Conservation (phyloP, 1,140 invertebrate species). For the Adoxophyes honmai region DNA sequence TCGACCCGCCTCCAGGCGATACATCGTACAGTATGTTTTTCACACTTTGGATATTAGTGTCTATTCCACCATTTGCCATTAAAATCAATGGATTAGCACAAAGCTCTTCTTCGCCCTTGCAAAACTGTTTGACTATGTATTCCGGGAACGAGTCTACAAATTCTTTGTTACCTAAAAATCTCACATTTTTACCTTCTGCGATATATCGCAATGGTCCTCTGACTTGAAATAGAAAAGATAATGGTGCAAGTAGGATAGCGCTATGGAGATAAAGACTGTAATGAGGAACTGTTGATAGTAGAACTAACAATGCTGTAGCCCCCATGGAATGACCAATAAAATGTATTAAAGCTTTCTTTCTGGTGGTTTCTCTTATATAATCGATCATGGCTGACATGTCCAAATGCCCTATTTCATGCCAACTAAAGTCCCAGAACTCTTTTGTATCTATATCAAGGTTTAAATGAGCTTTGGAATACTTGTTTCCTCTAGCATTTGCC, state of each 20-base stretch:
- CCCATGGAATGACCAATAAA: constrained; percentile 83
- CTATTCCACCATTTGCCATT: constrained; percentile 25
- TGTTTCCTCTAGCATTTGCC: constrained; percentile 81
- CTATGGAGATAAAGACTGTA: constrained; percentile 79
- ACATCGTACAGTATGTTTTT: constrained; percentile 17
- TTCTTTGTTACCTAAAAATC: constrained; percentile 45
- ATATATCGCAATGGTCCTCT: constrained; percentile 71
- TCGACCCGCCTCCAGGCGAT: constrained; percentile 23
- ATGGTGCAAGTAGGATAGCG: constrained; percentile 80
- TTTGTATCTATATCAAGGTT: constrained; percentile 75
- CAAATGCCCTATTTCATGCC: constrained; percentile 78
- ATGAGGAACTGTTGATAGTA: constrained; percentile 76
- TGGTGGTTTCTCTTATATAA: constrained; percentile 58
- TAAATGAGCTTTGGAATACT: constrained; percentile 78
- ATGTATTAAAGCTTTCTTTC: constrained; percentile 58
- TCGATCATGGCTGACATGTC: constrained; percentile 76
- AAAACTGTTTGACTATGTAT: constrained; percentile 76
- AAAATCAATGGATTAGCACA: constrained; percentile 31
- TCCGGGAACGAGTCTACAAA: constrained; percentile 60
- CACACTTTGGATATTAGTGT: constrained; percentile 4
- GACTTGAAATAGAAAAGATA: constrained; percentile 77
- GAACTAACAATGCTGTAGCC: constrained; percentile 78
- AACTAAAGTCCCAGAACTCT: constrained; percentile 78
- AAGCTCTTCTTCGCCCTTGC: constrained; percentile 37
- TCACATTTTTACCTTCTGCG: constrained; percentile 64